phyloP scores from a whole-genome alignment of 2,113 vertebrate species.

The Malurus cyaneus region DNA sequence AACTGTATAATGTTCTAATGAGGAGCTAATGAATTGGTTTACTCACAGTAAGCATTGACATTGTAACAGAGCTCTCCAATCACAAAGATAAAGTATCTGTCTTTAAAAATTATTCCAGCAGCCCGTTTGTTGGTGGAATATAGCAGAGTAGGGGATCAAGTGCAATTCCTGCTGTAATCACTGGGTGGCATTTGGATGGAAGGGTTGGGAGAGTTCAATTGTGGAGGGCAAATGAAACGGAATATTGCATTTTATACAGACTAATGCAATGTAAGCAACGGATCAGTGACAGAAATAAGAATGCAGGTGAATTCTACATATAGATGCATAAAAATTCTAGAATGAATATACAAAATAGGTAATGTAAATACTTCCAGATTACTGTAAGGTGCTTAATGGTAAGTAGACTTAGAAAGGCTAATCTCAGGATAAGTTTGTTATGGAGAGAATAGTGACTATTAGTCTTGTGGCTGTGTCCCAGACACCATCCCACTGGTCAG shows the following conservation, averaged over 20 bases:
- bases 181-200: conserved; percentile 12
- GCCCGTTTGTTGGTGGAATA: fast-evolving
- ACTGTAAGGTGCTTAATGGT: neutral
- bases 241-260: neutral
- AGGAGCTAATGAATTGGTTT: neutral
- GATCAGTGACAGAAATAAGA: neutral
- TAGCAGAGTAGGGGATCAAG: fast-evolving
- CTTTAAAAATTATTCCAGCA: neutral
- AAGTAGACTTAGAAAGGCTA: neutral
- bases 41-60: neutral
- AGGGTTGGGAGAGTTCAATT: neutral
- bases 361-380: neutral
- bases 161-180: neutral
- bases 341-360: neutral
- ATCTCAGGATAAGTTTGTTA: neutral
- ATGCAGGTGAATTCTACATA: neutral
- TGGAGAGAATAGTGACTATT: neutral
- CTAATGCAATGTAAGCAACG: neutral
- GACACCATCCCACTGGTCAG: neutral
- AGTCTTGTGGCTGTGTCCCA: neutral
- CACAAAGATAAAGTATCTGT: neutral
- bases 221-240: neutral
- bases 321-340: neutral
- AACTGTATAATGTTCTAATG: neutral
- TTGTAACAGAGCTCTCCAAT: neutral